Conservation (phyloP, 2,113 vertebrate genomes). For the Archilochus colubris region DNA sequence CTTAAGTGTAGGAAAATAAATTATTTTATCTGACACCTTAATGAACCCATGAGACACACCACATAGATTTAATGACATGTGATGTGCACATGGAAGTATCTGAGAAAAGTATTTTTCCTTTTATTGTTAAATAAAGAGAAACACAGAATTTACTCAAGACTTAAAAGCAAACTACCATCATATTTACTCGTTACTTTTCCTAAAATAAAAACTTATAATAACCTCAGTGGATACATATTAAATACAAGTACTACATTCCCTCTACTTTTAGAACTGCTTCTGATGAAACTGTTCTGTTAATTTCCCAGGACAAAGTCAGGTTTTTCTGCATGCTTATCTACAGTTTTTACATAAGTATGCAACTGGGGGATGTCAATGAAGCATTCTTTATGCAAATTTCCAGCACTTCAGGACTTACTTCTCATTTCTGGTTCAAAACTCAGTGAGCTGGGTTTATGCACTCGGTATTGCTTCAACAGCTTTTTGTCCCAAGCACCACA, state of each 20-base stretch:
- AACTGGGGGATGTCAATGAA: not conserved
- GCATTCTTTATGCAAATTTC: not conserved
- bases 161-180: not conserved
- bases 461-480: constrained; percentile 91
- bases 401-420: constrained; percentile 81
- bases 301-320: not conserved
- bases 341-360: not conserved
- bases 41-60: not conserved
- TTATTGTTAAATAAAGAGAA: not conserved
- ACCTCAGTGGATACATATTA: not conserved
- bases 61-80: not conserved
- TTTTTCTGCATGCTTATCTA: not conserved
- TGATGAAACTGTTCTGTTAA: not conserved
- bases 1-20: not conserved
- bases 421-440: constrained; percentile 94
- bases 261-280: not conserved
- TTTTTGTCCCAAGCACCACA: constrained; percentile 99
- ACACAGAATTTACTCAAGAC: not conserved
- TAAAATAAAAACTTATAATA: not conserved
- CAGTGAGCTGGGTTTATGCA: constrained; percentile 96
- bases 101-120: not conserved
- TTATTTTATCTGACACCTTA: not conserved
- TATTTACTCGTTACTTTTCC: not conserved
- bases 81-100: not conserved
- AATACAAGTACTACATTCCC: not conserved